Percentiles rank a stretch among this genome's conserved stretches.
Evolutionary conservation across 1,140 invertebrate species (phyloP).

Genomic region (Brachionus rubens): DNA sequence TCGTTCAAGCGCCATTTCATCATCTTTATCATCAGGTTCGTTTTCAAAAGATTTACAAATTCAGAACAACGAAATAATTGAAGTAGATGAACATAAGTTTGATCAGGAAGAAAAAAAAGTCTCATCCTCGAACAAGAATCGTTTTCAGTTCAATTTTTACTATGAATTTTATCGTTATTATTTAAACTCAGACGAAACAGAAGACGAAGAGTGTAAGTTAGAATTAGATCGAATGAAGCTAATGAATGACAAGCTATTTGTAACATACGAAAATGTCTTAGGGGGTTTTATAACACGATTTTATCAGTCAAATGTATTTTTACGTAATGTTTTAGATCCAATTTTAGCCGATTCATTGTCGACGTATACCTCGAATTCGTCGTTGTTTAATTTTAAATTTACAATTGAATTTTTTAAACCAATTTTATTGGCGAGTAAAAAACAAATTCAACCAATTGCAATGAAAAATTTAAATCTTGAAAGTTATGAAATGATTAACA

Average conservation of each 20-base stretch:
- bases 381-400: slow-evolving; percentile 30
- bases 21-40: neutral
- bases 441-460: neutral
- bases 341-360: slow-evolving; percentile 12
- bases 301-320: neutral
- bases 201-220: neutral
- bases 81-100: neutral
- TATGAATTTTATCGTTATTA: slow-evolving; percentile 33
- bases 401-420: slow-evolving; percentile 33
- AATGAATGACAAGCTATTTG: neutral
- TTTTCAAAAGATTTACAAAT: slow-evolving; percentile 11
- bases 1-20: neutral
- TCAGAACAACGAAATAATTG: neutral
- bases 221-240: neutral
- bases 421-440: neutral
- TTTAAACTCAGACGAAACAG: neutral
- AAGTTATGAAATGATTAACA: slow-evolving; percentile 5
- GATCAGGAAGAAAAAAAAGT: neutral
- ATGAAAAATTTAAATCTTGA: neutral
- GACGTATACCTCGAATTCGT: slow-evolving; percentile 1
- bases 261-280: neutral
- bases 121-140: neutral
- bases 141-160: slow-evolving; percentile 30
- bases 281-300: neutral
- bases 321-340: slow-evolving; percentile 8